Evolutionary conservation across 2,797 vertebrate genomes (phyloP), one percentile per base, ranked within the genome.

Genomic region (Sebastes flavidus): DNA sequence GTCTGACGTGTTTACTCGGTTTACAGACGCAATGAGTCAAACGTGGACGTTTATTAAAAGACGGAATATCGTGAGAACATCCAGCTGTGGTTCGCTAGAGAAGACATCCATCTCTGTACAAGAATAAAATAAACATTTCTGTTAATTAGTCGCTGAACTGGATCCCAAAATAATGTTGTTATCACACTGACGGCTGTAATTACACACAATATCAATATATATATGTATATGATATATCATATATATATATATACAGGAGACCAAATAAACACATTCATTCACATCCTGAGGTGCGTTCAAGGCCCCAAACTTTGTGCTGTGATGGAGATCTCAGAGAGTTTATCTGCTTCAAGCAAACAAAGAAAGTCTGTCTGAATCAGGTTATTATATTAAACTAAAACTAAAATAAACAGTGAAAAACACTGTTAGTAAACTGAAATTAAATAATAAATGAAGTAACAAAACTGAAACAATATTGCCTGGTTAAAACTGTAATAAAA

Each of bases 1-100:
- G 61, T 80, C 77, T 3, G 42, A 42, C 61, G 10, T 77, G 82
- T 88, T 86, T 76, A 66, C 72, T 22, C 63, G 6, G 27, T 61
- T 66, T 81, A 60, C 67, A 77, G 27, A 59, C n/a, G 73, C 24
- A 34, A 49, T 32, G 16, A 12, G 67, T 78, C 36, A 71, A 68
- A 78, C 1, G 4, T 20, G 24, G n/a, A 76, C 27, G 7, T 66
- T 62, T 56, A 56, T 67, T 36, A 68, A 69, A 72, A 8, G 20
- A 9, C 56, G 36, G n/a, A 12, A 10, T 3, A 8, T 24, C 14
- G 49, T 10, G 54, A 46, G 22, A 2, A 46, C 9, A 42, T 59
- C 13, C 74, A 54, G 65, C 29, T 75, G 62, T 42, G 24, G 1
- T 46, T 32, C 49, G 36, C 6, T 22, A 4, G 58, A 22, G 55